These are phyloP conservation scores for Steatocranus sp. DNA, from an alignment of 2,797 vertebrate genomes.

Conservation along the genomic window DNA sequence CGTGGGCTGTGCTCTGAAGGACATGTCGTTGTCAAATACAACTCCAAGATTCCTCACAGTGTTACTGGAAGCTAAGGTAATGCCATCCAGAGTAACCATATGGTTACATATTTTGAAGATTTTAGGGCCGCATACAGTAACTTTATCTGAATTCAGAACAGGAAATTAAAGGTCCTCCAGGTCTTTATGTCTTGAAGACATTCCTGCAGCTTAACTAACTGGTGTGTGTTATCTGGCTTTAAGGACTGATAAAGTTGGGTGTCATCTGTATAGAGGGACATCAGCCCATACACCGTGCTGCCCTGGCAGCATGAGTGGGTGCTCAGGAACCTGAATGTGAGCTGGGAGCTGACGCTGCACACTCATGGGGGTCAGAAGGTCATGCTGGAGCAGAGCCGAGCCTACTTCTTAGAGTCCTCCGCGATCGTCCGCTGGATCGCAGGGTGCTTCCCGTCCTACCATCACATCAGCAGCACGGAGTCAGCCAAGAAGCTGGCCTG, in stretches of 20 bases:
- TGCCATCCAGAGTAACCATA: neutral
- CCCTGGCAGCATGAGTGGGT: conserved; percentile 74
- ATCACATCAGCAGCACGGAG: conserved; percentile 58
- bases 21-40: neutral
- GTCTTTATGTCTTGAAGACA: neutral
- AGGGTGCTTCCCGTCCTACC: conserved; percentile 54
- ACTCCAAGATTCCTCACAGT: neutral
- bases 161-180: neutral
- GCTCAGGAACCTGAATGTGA: conserved; percentile 64
- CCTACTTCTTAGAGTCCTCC: conserved; percentile 75
- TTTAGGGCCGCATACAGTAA: neutral
- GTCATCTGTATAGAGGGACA: conserved; percentile 13
- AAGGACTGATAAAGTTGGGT: neutral
- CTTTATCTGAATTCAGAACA: neutral
- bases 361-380: conserved; percentile 61
- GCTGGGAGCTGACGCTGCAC: conserved; percentile 80
- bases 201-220: neutral
- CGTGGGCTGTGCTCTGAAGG: neutral
- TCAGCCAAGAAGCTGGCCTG: conserved; percentile 36
- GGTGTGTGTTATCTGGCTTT: neutral
- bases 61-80: neutral
- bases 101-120: neutral
- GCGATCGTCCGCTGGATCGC: conserved; percentile 75
- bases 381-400: conserved; percentile 52
- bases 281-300: conserved; percentile 77